These are phyloP conservation scores for Brachionus koreanus DNA, from an alignment of 1,140 invertebrate species.

Conservation along the genomic window DNA sequence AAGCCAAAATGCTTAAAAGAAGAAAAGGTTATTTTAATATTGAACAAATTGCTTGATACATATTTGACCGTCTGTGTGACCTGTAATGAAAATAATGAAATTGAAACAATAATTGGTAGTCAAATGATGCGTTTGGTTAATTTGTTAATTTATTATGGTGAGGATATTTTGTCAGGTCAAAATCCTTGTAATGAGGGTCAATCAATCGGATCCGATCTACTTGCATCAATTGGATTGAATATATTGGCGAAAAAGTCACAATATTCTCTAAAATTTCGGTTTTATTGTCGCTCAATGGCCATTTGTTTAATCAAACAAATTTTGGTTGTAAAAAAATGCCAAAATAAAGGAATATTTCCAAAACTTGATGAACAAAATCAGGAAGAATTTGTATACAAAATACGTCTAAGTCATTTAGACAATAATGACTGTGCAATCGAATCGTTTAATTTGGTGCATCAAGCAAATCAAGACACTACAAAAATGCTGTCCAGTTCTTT, in stretches of 20 bases:
- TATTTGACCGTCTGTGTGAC: background rate
- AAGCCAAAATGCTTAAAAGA: conserved; percentile 10
- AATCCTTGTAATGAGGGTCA: conserved; percentile 32
- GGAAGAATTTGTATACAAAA: background rate
- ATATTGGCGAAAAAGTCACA: conserved; percentile 37
- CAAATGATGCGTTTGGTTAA: conserved; percentile 4
- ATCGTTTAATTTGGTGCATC: background rate
- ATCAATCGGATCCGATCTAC: conserved; percentile 4
- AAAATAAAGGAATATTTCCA: background rate
- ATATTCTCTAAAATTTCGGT: conserved; percentile 21
- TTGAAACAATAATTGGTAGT: background rate
- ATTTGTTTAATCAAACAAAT: conserved; percentile 36
- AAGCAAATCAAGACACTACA: background rate
- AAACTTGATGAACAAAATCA: background rate
- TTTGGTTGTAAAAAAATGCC: conserved; percentile 12
- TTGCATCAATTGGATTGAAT: conserved; percentile 30
- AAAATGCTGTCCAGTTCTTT: background rate
- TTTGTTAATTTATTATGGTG: conserved; percentile 33
- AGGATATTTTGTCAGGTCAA: conserved; percentile 2
- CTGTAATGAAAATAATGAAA: background rate
- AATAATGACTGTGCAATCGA: background rate
- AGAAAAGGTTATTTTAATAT: conserved; percentile 31
- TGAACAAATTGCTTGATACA: conserved; percentile 9
- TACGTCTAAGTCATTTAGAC: conserved; percentile 27
- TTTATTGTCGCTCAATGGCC: conserved; percentile 33